A percentile compares a stretch with the other conserved stretches of the same genome.
Conservation (phyloP, 2,113 vertebrate species). For the Sigmodon hispidus region DNA sequence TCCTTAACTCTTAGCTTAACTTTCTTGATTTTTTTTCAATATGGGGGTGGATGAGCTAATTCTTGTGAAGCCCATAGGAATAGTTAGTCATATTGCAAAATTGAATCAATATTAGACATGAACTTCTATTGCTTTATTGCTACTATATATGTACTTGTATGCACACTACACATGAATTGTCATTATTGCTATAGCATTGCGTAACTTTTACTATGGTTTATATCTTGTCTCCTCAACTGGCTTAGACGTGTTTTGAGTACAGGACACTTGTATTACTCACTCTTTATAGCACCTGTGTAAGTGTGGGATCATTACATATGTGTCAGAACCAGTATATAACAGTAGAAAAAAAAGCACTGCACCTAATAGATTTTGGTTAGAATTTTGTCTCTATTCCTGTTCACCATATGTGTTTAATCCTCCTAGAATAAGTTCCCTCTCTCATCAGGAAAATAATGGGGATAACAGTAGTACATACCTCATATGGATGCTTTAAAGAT, state of each 20-base stretch:
- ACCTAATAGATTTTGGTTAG: not conserved
- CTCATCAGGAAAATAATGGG: not conserved
- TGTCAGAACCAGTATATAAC: not conserved
- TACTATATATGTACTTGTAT: not conserved
- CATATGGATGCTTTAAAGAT: slow-evolving; percentile 10
- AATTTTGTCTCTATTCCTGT: slow-evolving; percentile 30
- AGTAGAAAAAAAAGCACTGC: not conserved
- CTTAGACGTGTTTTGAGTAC: slow-evolving; percentile 50
- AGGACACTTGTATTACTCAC: not conserved
- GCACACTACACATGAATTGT: not conserved
- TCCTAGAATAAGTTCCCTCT: not conserved
- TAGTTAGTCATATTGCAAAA: slow-evolving; percentile 10
- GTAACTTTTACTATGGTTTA: not conserved
- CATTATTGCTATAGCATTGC: slow-evolving; percentile 1
- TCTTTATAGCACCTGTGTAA: not conserved
- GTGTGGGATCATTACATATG: slow-evolving; percentile 21
- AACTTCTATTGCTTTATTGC: not conserved
- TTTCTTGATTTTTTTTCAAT: not conserved
- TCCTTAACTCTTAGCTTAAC: not conserved
- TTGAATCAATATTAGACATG: not conserved
- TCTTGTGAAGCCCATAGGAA: slow-evolving; percentile 7
- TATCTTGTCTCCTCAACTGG: not conserved
- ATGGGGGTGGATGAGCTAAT: not conserved
- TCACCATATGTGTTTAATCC: not conserved
- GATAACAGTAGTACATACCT: not conserved